phyloP scores from a whole-genome alignment of 2,888 invertebrate species.

The Nymphalis urticae region DNA sequence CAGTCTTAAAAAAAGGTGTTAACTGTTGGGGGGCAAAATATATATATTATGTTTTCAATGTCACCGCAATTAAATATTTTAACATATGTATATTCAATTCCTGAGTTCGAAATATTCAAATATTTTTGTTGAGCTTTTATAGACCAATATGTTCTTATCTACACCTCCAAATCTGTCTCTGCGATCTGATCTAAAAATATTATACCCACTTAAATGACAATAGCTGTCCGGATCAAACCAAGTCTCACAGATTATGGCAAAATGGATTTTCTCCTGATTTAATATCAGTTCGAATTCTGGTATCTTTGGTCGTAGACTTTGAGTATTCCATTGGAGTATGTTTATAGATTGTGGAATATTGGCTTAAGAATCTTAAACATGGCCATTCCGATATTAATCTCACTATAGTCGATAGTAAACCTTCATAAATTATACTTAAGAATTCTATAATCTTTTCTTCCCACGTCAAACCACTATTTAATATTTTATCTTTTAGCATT shows the following conservation, averaged over 20 bases:
- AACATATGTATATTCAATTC: conserved; percentile 22
- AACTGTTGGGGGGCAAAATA: conserved; percentile 12
- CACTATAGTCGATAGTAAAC: neutral
- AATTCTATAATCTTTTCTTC: conserved; percentile 1
- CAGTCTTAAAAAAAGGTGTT: no score
- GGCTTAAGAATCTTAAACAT: conserved; percentile 3
- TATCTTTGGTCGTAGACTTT: no score
- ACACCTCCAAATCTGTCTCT: no score
- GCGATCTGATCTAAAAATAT: no score
- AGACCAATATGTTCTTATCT: conserved; percentile 29
- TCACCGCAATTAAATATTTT: conserved; percentile 17
- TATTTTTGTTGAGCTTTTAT: conserved; percentile 13
- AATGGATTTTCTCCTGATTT: no score
- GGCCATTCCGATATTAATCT: neutral
- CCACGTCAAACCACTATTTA: no score
- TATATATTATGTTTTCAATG: conserved; percentile 21
- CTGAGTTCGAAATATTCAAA: conserved; percentile 13
- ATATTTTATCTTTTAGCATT: no score
- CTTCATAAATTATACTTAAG: neutral
- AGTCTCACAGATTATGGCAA: no score
- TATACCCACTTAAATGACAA: no score
- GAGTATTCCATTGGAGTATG: no score
- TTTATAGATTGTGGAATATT: conserved; percentile 9
- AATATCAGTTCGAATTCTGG: no score
- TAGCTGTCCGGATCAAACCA: no score